These are phyloP conservation scores for Apoderus coryli DNA, from an alignment of 2,888 invertebrate species.

Conservation along the genomic window DNA sequence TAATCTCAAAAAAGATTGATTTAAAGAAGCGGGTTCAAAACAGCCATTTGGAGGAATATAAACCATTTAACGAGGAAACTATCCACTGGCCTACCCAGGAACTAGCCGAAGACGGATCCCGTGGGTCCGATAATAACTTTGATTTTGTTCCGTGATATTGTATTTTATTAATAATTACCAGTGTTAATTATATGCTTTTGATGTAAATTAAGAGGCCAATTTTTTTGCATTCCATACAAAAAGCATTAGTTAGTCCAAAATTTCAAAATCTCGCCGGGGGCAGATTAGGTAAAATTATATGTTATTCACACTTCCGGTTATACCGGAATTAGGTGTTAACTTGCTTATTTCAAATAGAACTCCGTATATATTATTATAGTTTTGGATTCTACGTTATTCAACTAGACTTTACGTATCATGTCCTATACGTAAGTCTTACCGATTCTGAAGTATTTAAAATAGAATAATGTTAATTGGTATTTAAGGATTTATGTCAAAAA, in stretches of 20 bases:
- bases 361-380: too few relatives aligned
- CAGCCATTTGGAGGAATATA: slow-evolving; percentile 1
- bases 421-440: too few relatives aligned
- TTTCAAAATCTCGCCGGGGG: too few relatives aligned
- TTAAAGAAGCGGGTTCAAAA: not conserved
- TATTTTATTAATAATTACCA: slow-evolving; percentile 3
- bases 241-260: not conserved
- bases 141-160: slow-evolving; percentile 2
- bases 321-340: too few relatives aligned
- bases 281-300: too few relatives aligned
- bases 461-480: too few relatives aligned
- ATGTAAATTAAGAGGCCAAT: not conserved
- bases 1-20: slow-evolving; percentile 3
- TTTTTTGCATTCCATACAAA: slow-evolving; percentile 3
- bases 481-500: too few relatives aligned
- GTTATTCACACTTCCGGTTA: too few relatives aligned
- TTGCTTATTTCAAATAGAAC: too few relatives aligned
- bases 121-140: slow-evolving; percentile 1
- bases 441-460: too few relatives aligned
- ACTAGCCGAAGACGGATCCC: slow-evolving; percentile 1
- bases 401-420: too few relatives aligned
- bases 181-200: slow-evolving; percentile 1
- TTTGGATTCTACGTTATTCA: too few relatives aligned
- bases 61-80: slow-evolving; percentile 2
- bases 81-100: slow-evolving; percentile 1